Conservation (phyloP, 2,888 invertebrate species). For the Leptopilina drosophilae region DNA sequence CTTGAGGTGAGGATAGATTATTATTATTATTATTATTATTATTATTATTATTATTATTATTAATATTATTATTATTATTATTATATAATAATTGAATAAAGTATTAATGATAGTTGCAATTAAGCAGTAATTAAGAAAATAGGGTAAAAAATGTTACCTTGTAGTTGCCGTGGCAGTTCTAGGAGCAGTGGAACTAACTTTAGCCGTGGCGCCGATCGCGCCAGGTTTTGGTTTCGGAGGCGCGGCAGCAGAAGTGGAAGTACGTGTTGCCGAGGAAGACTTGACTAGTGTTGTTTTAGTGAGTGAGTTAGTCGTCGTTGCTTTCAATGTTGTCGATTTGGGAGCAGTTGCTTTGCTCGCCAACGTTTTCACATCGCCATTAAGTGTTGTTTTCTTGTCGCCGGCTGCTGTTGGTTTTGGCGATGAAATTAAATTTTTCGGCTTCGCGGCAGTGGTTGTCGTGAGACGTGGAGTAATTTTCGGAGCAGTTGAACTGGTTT, state of each 20-base stretch:
- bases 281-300: constrained; percentile 59
- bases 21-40: too few relatives aligned
- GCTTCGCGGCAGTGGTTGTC: constrained; percentile 56
- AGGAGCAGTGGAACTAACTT: constrained; percentile 59
- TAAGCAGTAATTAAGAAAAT: neutral
- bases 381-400: constrained; percentile 79
- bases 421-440: constrained; percentile 49
- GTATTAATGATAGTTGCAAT: neutral
- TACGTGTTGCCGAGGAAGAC: constrained; percentile 56
- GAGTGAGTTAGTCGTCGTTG: constrained; percentile 50
- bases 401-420: constrained; percentile 57
- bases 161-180: constrained; percentile 53
- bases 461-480: constrained; percentile 58
- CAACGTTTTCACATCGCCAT: constrained; percentile 79
- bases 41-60: too few relatives aligned
- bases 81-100: too few relatives aligned
- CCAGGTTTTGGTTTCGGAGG: constrained; percentile 53
- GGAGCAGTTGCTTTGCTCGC: constrained; percentile 55
- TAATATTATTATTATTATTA: too few relatives aligned
- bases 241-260: constrained; percentile 63
- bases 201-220: constrained; percentile 51
- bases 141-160: neutral
- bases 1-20: too few relatives aligned
- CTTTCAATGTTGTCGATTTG: constrained; percentile 59
- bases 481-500: constrained; percentile 45